Evolutionary conservation across 2,797 vertebrate species (phyloP).

Genomic region (Pteronotus mesoamericanus): DNA sequence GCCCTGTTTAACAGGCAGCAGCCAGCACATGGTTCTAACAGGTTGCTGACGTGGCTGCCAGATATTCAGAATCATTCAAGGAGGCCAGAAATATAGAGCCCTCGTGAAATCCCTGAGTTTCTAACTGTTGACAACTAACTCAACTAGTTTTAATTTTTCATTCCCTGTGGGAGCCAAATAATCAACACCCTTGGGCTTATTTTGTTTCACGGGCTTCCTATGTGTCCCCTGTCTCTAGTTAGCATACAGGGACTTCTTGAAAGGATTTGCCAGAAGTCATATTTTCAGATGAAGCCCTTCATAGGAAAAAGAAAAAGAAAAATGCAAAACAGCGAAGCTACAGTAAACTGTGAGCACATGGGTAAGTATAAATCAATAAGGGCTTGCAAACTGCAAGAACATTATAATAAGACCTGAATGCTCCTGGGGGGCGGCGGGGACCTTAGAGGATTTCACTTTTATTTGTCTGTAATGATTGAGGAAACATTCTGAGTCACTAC

Average conservation of each 20-base stretch:
- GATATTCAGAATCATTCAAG: neutral
- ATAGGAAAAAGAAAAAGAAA: conserved; percentile 2
- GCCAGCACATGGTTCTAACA: neutral
- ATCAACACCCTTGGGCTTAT: neutral
- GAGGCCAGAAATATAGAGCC: neutral
- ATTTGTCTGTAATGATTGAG: neutral
- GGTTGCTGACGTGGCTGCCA: neutral
- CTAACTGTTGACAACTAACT: conserved; percentile 3
- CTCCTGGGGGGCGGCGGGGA: neutral
- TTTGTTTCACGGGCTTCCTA: neutral
- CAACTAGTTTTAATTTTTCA: neutral
- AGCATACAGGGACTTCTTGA: neutral
- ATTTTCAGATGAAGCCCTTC: conserved; percentile 47
- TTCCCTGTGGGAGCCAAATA: neutral
- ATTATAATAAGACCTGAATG: neutral
- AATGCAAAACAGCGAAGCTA: neutral
- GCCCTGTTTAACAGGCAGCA: neutral
- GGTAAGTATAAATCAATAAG: neutral
- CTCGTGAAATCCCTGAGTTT: neutral
- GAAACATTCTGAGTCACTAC: conserved; percentile 51
- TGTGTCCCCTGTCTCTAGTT: neutral
- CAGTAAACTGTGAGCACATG: neutral
- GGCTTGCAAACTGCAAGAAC: neutral
- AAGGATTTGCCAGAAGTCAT: conserved; percentile 23
- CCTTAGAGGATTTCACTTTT: neutral